Base-by-base conservation (phyloP, 64 coral and sea anemone genomes). In the Stichodactyla helianthus region DNA sequence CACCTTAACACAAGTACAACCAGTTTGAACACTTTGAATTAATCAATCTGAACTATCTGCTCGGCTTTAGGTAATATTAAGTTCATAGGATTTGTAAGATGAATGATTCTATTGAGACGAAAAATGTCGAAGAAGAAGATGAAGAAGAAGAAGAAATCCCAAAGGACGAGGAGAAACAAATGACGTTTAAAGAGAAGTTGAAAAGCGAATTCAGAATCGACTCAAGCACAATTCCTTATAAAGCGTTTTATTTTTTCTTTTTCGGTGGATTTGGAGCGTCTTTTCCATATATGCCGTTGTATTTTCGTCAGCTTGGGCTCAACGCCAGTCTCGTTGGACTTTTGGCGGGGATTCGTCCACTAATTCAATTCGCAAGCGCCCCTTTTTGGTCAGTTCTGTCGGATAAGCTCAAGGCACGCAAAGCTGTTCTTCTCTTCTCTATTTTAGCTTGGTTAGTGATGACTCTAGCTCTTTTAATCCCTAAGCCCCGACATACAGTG, bases 261-360 rank as follows among this genome's bases (percentile, higher is more conserved):
- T 98, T 93, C 58, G 96, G 89, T 16, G 93, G 92, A 11, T 93
- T 90, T 86, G 96, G 93, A 19, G 84, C 85, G 5, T 80, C 92
- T 1, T 94, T 92, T 85, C 93, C 93, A 26, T 98, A 98, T 83
- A 85, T 98, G 71, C 88, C 96, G 12, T 82, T 98, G 16, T 98
- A 98, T 88, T 98, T 98, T 92, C 91, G 93, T 51, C 96, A 98
- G 44, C 77, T 98, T 6, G 96, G 96, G 14, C 85, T 98, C 0
- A 91, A 70, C 2, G 96, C 96, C 4, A 88, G 88, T 59, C 86
- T 91, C 20, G 96, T 94, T 5, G 96, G 96, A 8, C 85, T 92
- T 4, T 84, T 98, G 3, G 93, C 93, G 6, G 96, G 96, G 22
- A 92, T 94, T 85, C 84, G 96, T 10, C 96, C 96, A 4, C 84